Base-by-base conservation (phyloP, 2,888 invertebrate species). In the Chamaedrilus cognettii region DNA sequence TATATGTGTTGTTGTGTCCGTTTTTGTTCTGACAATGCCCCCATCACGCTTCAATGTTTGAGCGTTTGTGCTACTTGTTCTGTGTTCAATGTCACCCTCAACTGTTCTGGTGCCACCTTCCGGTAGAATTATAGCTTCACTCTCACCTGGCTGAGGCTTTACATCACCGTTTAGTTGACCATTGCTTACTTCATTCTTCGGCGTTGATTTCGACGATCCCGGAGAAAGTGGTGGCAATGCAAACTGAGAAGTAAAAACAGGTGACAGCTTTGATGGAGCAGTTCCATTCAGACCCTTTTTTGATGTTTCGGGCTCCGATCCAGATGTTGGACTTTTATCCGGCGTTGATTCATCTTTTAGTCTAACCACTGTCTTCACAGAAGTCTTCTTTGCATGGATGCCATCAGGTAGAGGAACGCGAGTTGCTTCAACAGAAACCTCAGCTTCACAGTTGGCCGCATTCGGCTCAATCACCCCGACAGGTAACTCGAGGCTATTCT, bases 381-480 rank as follows among this genome's bases (percentile, higher is more conserved):
- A 30, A 3, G 61, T 61, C 51, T 61, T 61, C 42, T 61, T 61
- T 30, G 61, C 61, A n/a, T 30, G 28, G n/a, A 30, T 51, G n/a
- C 61, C 61, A 3, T 51, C 51, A 23, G 61, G 51, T n/a, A 61
- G 30, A 31, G 15, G 28, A n/a, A 61, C 31, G n/a, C 31, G 50
- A 28, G 51, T 50, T 30, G 42, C 50, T 28, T 61, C 51, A 4
- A 61, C 51, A 50, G 61, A 50, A 3, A 61, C 51, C n/a, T 30
- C 33, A 26, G 50, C 50, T 19, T 50, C 51, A 11, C 61, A 61
- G 31, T 61, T 61, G 49, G 28, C 50, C 28, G 61, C 49, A 7
- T 61, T 50, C 28, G 61, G 61, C 51, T 61, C 61, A 50, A 61
- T 61, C 23, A 50, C 51, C 1, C 61, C 61, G 2, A 50, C 51